Evolutionary conservation across 1,140 invertebrate genomes (phyloP).

Genomic region (Chrysoperla carnea): DNA sequence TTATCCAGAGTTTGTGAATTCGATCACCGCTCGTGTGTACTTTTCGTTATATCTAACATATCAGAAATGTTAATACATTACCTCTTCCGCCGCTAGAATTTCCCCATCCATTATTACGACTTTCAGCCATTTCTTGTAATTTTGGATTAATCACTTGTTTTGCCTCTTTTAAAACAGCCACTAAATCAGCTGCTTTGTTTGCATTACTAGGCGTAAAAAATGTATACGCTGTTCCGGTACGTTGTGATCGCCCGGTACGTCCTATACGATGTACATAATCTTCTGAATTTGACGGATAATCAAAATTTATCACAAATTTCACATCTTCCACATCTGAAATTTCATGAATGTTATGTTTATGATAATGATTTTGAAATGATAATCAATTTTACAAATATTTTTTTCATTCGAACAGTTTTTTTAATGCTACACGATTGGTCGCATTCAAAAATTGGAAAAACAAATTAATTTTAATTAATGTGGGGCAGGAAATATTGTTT

Average conservation of each 20-base stretch:
- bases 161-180: conserved; percentile 83
- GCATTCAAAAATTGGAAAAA: no score
- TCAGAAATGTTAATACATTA: no score
- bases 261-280: conserved; percentile 99
- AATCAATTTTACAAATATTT: conserved; percentile 1
- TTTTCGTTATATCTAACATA: no score
- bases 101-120: conserved; percentile 16
- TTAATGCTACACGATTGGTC: no score
- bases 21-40: no score
- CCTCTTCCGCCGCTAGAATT: conserved; percentile 9
- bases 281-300: conserved; percentile 97
- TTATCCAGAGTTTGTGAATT: no score
- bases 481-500: no score
- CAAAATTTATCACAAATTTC: conserved; percentile 99
- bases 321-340: conserved; percentile 96
- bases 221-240: conserved; percentile 95
- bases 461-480: no score
- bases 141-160: conserved; percentile 79
- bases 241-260: conserved; percentile 85
- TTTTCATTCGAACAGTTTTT: no score
- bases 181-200: conserved; percentile 82
- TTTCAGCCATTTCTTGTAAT: conserved; percentile 40
- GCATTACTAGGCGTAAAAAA: conserved; percentile 91
- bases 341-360: no score
- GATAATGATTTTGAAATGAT: no score